phyloP scores from a whole-genome alignment of 2,888 invertebrate species.

The Pollenia labialis region DNA sequence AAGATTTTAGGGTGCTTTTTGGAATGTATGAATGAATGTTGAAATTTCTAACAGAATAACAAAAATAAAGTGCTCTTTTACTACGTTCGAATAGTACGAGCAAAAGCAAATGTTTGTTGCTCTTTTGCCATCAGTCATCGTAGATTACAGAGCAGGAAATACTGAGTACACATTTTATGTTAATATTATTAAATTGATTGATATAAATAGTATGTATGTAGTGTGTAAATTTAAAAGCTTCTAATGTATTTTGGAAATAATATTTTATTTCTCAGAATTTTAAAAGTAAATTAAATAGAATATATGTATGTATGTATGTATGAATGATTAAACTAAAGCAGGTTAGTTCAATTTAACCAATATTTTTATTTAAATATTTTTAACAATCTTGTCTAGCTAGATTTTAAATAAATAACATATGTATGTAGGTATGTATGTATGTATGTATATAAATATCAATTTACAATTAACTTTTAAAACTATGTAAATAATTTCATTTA shows the following conservation, averaged over 20 bases:
- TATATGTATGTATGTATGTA: not conserved
- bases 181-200: conserved; percentile 40
- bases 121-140: conserved; percentile 23
- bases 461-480: too few species aligned
- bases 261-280: conserved; percentile 17
- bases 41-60: conserved; percentile 15
- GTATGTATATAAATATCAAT: too few species aligned
- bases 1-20: conserved; percentile 52
- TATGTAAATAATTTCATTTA: not conserved
- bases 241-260: not conserved
- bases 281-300: not conserved
- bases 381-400: too few species aligned
- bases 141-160: not conserved
- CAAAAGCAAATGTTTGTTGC: conserved; percentile 21
- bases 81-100: conserved; percentile 33
- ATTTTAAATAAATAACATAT: not conserved
- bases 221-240: conserved; percentile 47
- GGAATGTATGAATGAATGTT: conserved; percentile 72
- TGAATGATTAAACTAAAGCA: too few species aligned
- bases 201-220: conserved; percentile 12
- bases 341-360: too few species aligned
- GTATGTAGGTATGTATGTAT: not conserved
- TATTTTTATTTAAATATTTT: too few species aligned
- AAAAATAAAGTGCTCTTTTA: conserved; percentile 58
- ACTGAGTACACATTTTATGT: conserved; percentile 11